phyloP scores from a whole-genome alignment of 2,797 vertebrate genomes.

The Lutjanus argentimaculatus region DNA sequence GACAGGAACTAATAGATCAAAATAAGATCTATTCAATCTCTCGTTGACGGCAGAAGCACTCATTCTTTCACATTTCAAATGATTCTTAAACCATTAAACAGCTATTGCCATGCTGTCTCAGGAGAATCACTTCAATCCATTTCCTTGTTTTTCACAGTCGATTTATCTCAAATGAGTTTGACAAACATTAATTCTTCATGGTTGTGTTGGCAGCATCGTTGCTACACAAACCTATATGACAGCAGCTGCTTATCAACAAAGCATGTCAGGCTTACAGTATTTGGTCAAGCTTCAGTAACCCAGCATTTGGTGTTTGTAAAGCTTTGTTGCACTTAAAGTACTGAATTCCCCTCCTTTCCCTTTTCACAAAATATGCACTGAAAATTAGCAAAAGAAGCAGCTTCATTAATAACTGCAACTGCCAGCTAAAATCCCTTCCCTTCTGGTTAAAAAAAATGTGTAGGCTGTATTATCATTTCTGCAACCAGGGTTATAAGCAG shows the following conservation, averaged over 20 bases:
- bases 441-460: conserved; percentile 27
- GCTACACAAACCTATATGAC: conserved; percentile 40
- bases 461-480: conserved; percentile 33
- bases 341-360: conserved; percentile 10
- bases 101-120: conserved; percentile 51
- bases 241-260: conserved; percentile 50
- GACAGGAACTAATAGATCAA: conserved; percentile 71
- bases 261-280: conserved; percentile 16
- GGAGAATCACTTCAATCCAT: conserved; percentile 59
- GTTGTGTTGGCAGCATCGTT: conserved; percentile 32
- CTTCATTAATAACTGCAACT: conserved; percentile 30
- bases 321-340: conserved; percentile 11
- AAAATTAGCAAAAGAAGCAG: conserved; percentile 36
- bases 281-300: conserved; percentile 45
- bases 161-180: conserved; percentile 61
- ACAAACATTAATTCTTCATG: conserved; percentile 61
- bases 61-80: conserved; percentile 68
- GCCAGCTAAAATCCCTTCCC: conserved; percentile 11
- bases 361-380: conserved; percentile 8
- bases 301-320: not conserved
- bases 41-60: conserved; percentile 54
- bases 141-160: conserved; percentile 54
- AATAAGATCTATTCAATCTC: conserved; percentile 73
- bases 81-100: conserved; percentile 67
- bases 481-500: conserved; percentile 40